Percentiles rank a stretch among this genome's conserved stretches.
Conservation (phyloP, 2,797 vertebrate genomes). For the Serranus cabrilla region DNA sequence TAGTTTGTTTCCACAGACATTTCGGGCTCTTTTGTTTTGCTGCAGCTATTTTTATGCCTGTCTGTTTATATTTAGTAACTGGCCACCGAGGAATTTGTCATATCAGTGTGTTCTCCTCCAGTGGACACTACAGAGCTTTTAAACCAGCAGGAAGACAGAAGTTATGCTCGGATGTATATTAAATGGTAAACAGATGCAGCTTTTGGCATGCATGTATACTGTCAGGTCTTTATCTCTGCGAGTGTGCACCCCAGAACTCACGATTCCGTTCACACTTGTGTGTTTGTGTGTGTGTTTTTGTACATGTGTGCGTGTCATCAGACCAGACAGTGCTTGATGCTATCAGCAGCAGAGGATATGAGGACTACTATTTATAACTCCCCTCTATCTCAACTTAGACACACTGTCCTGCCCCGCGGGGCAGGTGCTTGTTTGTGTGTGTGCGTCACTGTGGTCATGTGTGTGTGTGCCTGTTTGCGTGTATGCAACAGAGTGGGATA, state of each 20-base stretch:
- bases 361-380: conserved; percentile 80
- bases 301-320: conserved; percentile 55
- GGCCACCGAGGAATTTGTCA: conserved; percentile 66
- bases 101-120: conserved; percentile 53
- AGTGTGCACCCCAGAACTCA: neutral
- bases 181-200: conserved; percentile 26
- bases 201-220: neutral
- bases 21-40: conserved; percentile 55
- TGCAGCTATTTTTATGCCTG: conserved; percentile 69
- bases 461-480: conserved; percentile 25
- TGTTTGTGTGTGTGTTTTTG: conserved; percentile 18
- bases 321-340: conserved; percentile 73
- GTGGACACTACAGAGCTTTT: conserved; percentile 43
- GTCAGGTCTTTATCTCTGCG: conserved; percentile 14
- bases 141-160: conserved; percentile 13
- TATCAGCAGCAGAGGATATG: conserved; percentile 81
- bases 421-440: conserved; percentile 50
- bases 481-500: conserved; percentile 47
- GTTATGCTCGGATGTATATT: conserved; percentile 6
- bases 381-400: conserved; percentile 72
- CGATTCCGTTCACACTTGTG: conserved; percentile 1
- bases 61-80: conserved; percentile 77
- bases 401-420: conserved; percentile 66
- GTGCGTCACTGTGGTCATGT: conserved; percentile 6
- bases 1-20: conserved; percentile 48